Base-by-base conservation (phyloP, 2,888 invertebrate genomes). In the Thecocarcelia acutangulata region DNA sequence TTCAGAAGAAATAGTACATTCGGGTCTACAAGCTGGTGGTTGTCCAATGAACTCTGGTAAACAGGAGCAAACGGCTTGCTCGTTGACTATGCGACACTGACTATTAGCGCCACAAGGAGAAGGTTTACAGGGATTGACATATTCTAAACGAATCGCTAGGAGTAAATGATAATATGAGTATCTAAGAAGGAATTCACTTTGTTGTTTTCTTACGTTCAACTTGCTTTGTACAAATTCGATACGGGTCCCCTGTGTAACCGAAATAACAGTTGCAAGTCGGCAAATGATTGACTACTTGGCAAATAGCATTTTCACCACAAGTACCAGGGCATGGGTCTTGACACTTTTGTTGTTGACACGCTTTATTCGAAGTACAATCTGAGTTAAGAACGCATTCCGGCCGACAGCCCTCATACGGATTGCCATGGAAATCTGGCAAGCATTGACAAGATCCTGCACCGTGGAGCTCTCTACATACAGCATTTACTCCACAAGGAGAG, bases 71-170 rank as follows among this genome's bases (percentile, higher is more conserved):
- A 93, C 94, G 6, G 95, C 95, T 86, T 94, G 94, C 13, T 93
- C 93, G 87, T 95, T 95, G 28, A 93, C 91, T 86, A 94, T 93
- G 28, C 93, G 92, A 88, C 96, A 96, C 85, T 94, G 91, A 73
- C 95, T 94, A 86, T 96, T 96, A 37, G 95, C 92, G 64, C 95
- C 95, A 88, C 95, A 96, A 1, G 95, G 95, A 63, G 94, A 93
- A 42, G 95, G 95, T 69, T 92, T 89, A 86, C 95, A 96, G 0
- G 95, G 95, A 84, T 93, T 92, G 0, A 89, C 85, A 37, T 89
- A 89, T 69, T 88, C 87, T 17, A 88, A 87, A 87, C 89, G 84
- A 44, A 88, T 87, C 0, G 89, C 90, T 90, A 84, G 17, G 66
- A 42, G 61, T 15, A 52, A 33, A 56, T 19, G n/a, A 12, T 8